Evolutionary conservation across 2,888 invertebrate genomes (phyloP).

Genomic region (Caenorhabditis afra): DNA sequence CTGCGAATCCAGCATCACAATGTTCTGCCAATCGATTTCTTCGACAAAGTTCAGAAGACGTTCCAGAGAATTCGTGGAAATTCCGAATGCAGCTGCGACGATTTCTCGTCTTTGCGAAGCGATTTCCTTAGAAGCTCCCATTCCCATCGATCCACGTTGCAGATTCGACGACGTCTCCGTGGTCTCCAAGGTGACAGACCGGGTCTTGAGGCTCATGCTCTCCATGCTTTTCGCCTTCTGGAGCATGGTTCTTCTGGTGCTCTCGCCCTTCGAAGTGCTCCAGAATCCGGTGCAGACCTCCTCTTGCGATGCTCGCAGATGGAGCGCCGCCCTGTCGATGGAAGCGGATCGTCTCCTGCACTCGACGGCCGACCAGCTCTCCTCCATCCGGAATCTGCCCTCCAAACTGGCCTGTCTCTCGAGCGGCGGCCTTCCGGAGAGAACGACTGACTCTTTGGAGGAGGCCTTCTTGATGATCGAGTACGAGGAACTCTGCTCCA

Average conservation of each 20-base stretch:
- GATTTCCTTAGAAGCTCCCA: constrained; percentile 22
- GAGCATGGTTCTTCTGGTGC: constrained; percentile 46
- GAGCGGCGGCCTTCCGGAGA: constrained; percentile 30
- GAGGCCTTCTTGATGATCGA: constrained; percentile 40
- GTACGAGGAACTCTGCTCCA: constrained; percentile 45
- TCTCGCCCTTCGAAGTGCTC: constrained; percentile 52
- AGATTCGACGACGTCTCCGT: constrained; percentile 24
- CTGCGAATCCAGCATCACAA: constrained; percentile 41
- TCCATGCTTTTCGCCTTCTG: constrained; percentile 52
- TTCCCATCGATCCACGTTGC: neutral
- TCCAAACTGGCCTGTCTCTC: constrained; percentile 59
- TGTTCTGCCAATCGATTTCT: constrained; percentile 44
- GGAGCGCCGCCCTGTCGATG: constrained; percentile 40
- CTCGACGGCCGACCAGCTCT: constrained; percentile 56
- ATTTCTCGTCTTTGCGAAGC: constrained; percentile 42
- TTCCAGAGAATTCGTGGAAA: constrained; percentile 39
- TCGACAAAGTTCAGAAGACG: constrained; percentile 48
- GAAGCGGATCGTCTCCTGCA: constrained; percentile 36
- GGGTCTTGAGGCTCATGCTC: constrained; percentile 40
- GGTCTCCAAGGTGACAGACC: constrained; percentile 16
- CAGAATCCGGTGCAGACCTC: constrained; percentile 63
- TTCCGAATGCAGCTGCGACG: constrained; percentile 51
- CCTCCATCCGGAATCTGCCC: constrained; percentile 50
- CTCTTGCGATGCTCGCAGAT: constrained; percentile 43
- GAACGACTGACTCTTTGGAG: constrained; percentile 46